Conservation (phyloP, 2,797 vertebrate species). For the Staurois parvus region DNA sequence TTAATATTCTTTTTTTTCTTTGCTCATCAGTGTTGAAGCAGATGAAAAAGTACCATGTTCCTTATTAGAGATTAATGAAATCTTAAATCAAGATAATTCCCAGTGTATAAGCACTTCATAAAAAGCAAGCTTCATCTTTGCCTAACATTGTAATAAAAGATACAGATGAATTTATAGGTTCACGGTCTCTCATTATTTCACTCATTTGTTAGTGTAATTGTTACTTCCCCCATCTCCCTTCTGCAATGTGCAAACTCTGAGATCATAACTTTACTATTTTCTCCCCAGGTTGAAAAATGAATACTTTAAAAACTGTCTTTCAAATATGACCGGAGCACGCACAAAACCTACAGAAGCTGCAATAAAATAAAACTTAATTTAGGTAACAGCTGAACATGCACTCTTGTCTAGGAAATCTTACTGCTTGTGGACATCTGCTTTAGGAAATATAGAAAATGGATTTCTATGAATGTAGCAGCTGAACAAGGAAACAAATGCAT, state of each 20-base stretch:
- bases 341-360: not conserved
- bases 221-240: not conserved
- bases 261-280: constrained; percentile 21
- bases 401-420: not conserved
- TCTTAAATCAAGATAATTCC: constrained; percentile 55
- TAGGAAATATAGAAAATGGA: too few species aligned
- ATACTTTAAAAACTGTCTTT: not conserved
- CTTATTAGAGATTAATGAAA: constrained; percentile 62
- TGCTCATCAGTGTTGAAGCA: constrained; percentile 47
- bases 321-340: not conserved
- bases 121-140: constrained; percentile 23
- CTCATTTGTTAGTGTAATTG: constrained; percentile 46
- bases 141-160: constrained; percentile 37
- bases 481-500: too few species aligned
- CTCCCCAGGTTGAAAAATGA: not conserved
- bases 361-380: not conserved
- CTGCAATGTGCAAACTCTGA: constrained; percentile 24
- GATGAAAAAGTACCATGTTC: constrained; percentile 44
- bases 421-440: too few species aligned
- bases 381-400: not conserved
- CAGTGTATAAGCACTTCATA: constrained; percentile 23
- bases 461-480: too few species aligned
- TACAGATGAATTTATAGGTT: not conserved
- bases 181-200: constrained; percentile 36
- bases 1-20: constrained; percentile 51